Percentiles rank a stretch among this genome's conserved stretches.
These are phyloP conservation scores for Microcebus griseorufus DNA, from an alignment of 2,113 vertebrate species.

Conservation along the genomic window DNA sequence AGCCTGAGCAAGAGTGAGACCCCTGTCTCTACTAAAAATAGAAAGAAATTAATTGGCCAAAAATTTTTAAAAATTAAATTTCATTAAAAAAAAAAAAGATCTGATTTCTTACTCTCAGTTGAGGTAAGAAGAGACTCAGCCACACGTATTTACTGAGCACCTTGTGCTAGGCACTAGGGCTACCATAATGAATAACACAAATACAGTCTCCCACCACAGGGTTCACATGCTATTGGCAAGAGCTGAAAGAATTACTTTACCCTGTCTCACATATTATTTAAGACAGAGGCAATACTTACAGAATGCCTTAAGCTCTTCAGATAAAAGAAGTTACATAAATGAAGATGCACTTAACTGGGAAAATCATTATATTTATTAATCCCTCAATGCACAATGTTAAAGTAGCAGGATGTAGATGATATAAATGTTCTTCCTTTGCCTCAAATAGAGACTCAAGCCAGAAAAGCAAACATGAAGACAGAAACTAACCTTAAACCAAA, in stretches of 20 bases:
- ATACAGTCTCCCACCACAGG: fast-evolving
- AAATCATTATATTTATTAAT: slow-evolving; percentile 30
- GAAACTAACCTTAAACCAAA: background rate
- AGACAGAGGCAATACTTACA: background rate
- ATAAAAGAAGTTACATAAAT: background rate
- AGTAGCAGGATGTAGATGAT: background rate
- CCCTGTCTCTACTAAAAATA: too few species aligned
- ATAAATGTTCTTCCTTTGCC: background rate
- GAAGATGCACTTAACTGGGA: slow-evolving; percentile 36
- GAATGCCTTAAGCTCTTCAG: background rate
- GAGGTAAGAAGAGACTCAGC: background rate
- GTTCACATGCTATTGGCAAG: background rate
- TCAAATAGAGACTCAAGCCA: background rate
- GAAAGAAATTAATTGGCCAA: too few species aligned
- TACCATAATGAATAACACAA: background rate
- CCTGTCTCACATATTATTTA: background rate
- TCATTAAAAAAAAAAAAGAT: background rate
- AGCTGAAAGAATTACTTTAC: background rate
- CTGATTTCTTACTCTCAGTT: background rate
- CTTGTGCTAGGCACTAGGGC: background rate
- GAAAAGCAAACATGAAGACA: background rate
- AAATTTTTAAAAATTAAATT: too few species aligned
- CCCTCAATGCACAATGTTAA: slow-evolving; percentile 18
- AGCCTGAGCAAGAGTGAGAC: too few species aligned
- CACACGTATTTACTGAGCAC: background rate